These are phyloP conservation scores for Aporophyla nigra DNA, from an alignment of 2,888 invertebrate species.

Conservation along the genomic window DNA sequence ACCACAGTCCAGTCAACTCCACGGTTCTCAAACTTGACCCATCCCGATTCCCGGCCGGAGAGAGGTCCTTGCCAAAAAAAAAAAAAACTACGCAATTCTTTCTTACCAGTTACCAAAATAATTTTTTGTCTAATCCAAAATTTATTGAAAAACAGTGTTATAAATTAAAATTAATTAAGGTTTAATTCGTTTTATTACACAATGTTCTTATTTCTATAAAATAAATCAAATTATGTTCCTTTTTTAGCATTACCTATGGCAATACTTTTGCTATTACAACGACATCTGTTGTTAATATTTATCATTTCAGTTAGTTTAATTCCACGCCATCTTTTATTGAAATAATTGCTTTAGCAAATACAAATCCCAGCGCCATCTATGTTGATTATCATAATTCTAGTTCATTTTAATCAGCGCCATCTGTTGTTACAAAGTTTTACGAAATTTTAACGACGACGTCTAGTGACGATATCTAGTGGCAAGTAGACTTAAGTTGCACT, in stretches of 20 bases:
- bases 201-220: background rate
- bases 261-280: background rate
- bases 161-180: fast-evolving
- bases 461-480: slow-evolving; percentile 66
- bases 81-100: slow-evolving; percentile 28
- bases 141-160: background rate
- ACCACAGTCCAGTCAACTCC: slow-evolving; percentile 68
- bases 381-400: background rate
- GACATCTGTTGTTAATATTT: slow-evolving; percentile 7
- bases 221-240: background rate
- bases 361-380: background rate
- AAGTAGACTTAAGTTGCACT: slow-evolving; percentile 39
- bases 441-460: slow-evolving; percentile 51
- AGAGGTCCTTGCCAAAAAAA: slow-evolving; percentile 56
- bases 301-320: background rate
- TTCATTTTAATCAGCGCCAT: background rate
- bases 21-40: slow-evolving; percentile 61
- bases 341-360: fast-evolving
- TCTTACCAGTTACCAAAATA: slow-evolving; percentile 44
- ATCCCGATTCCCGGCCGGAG: slow-evolving; percentile 57
- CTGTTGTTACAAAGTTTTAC: background rate
- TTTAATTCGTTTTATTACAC: fast-evolving
- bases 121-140: background rate
- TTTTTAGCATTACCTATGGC: background rate
- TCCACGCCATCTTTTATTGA: slow-evolving; percentile 13